Conservation (phyloP, 2,113 vertebrate genomes). For the Cryptotis parvus region DNA sequence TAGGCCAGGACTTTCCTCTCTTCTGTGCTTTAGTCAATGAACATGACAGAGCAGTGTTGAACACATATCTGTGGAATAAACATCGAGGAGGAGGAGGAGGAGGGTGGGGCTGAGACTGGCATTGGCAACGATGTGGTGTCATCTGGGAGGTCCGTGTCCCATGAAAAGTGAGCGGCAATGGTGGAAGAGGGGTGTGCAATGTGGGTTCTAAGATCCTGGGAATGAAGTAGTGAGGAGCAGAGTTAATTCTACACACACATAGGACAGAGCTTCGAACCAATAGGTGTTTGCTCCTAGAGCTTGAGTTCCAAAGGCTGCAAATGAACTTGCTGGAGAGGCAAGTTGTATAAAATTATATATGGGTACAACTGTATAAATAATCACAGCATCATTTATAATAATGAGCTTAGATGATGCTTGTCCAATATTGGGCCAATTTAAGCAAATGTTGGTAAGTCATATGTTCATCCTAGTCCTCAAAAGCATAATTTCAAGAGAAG, state of each 20-base stretch:
- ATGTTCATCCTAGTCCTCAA: constrained; percentile 39
- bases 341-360: too few species aligned
- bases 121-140: neutral
- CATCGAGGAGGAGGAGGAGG: neutral
- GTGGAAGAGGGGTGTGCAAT: neutral
- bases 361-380: constrained; percentile 1
- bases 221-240: neutral
- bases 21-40: neutral
- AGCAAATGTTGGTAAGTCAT: constrained; percentile 12
- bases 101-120: neutral
- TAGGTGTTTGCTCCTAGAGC: neutral
- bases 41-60: neutral
- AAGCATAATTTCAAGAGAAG: neutral
- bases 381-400: neutral
- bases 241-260: neutral
- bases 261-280: neutral
- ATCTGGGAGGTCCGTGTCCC: neutral
- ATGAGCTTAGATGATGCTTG: constrained; percentile 43
- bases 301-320: neutral
- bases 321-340: neutral
- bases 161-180: neutral
- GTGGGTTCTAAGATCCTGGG: neutral
- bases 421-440: neutral
- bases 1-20: neutral
- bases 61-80: neutral